These are phyloP conservation scores for Nibea albiflora DNA, from an alignment of 2,113 vertebrate species.

Conservation along the genomic window DNA sequence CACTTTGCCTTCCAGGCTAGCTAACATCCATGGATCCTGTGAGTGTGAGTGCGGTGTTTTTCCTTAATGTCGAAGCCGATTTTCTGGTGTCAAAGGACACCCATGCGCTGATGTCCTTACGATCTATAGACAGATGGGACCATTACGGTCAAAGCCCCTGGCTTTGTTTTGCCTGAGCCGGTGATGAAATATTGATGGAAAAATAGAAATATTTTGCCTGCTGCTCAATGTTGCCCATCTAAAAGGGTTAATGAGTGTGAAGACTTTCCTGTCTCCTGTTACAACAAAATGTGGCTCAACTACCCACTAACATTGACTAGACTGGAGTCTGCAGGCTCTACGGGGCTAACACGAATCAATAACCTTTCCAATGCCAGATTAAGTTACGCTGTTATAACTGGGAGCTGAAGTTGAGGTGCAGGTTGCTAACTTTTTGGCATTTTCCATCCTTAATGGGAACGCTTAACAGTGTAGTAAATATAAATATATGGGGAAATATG, in stretches of 20 bases:
- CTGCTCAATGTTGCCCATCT: conserved; percentile 79
- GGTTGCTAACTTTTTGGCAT: conserved; percentile 12
- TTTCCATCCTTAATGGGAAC: neutral
- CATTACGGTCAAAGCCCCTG: conserved; percentile 83
- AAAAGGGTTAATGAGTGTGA: conserved; percentile 85
- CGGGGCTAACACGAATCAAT: conserved; percentile 73
- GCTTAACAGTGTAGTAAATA: neutral
- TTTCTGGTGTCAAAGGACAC: conserved; percentile 85
- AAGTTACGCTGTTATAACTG: conserved; percentile 59
- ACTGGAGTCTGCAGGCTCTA: conserved; percentile 59
- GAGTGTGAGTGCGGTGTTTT: conserved; percentile 57
- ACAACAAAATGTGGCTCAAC: conserved; percentile 69
- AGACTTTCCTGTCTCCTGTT: conserved; percentile 80
- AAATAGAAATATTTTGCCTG: conserved; percentile 89
- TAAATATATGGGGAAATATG: neutral
- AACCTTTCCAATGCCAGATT: conserved; percentile 72
- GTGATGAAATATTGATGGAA: conserved; percentile 90
- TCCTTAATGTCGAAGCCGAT: conserved; percentile 74
- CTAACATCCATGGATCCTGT: conserved; percentile 65
- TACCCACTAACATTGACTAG: conserved; percentile 65
- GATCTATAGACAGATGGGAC: conserved; percentile 87
- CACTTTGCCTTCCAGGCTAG: conserved; percentile 76
- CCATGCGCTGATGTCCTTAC: conserved; percentile 71
- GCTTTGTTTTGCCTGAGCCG: conserved; percentile 83
- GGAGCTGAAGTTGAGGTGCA: conserved; percentile 5